Evolutionary conservation across 2,113 vertebrate genomes (phyloP), one percentile per base, ranked within the genome.

Genomic region (Megalops atlanticus): DNA sequence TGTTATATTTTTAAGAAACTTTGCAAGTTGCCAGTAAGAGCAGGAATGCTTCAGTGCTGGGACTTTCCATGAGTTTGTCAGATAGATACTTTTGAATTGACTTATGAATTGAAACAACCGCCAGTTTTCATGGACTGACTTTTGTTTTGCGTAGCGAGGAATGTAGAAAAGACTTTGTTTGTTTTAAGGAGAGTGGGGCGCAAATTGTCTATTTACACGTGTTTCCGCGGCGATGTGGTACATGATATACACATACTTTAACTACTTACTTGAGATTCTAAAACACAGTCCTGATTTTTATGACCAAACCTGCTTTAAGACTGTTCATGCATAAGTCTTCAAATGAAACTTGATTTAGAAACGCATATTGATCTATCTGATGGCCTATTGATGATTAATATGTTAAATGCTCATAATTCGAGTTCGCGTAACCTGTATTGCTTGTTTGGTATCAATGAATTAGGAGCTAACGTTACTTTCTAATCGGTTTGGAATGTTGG

Each of bases 31-130:
- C 21, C 18, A 68, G 54, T 41, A 6, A 58, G 38, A 16, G 24
- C 75, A 36, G 33, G 15, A 78, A 64, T 41, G 10, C 10, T 40
- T 31, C 33, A 14, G 24, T 39, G 36, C 38, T 24, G 31, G 58
- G 31, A 27, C 27, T 78, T 58, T 78, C 39, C 54, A 69, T 12
- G 77, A 83, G 77, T 89, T 86, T 81, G 81, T 24, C 27, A 49
- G n/a, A 15, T 78, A 7, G 71, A 47, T 76, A 77, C 74, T 76
- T 81, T 81, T 74, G 16, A 41, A 77, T n/a, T n/a, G n/a, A n/a
- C n/a, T n/a, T 64, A 80, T 58, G 47, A 58, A 52, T 64, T 64
- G n/a, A 64, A 27, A 16, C 18, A 49, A n/a, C n/a, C n/a, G n/a
- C n/a, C n/a, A 5, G 24, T 24, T 64, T 18, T 58, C n/a, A 58